These are phyloP conservation scores for Apteryx mantelli DNA, from an alignment of 2,113 vertebrate genomes.

Conservation along the genomic window DNA sequence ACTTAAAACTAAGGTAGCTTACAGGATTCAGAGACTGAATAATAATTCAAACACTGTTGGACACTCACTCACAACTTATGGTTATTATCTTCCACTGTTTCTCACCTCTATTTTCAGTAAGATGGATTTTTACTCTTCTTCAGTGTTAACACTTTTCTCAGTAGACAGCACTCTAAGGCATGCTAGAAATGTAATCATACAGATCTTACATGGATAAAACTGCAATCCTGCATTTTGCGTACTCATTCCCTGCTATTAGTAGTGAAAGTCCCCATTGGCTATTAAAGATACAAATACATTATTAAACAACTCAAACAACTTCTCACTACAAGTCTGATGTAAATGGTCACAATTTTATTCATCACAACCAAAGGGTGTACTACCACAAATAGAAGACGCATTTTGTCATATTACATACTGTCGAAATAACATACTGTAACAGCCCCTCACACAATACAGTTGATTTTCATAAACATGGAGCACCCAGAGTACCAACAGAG, in stretches of 20 bases:
- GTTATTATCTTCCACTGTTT: not conserved
- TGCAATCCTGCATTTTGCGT: not conserved
- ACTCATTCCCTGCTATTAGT: not conserved
- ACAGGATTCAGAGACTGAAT: not conserved
- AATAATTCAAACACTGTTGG: constrained; percentile 18
- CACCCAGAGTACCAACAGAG: not conserved
- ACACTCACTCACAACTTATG: not conserved
- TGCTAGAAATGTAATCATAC: not conserved
- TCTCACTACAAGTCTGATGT: not conserved
- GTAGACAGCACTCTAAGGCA: not conserved
- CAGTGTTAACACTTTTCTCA: not conserved
- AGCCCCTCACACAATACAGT: not conserved
- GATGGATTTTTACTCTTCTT: not conserved
- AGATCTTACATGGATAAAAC: not conserved
- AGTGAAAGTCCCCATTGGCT: not conserved
- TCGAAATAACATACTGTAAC: not conserved
- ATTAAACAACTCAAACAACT: not conserved
- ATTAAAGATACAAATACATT: not conserved
- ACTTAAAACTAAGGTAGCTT: constrained; percentile 5
- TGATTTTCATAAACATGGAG: not conserved
- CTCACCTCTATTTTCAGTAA: not conserved
- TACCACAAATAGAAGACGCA: not conserved
- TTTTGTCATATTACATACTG: not conserved
- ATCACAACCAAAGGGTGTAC: not conserved
- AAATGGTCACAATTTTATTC: not conserved